These are phyloP conservation scores for Tryphoninae sp. DNA, from an alignment of 2,888 invertebrate species.

Conservation along the genomic window DNA sequence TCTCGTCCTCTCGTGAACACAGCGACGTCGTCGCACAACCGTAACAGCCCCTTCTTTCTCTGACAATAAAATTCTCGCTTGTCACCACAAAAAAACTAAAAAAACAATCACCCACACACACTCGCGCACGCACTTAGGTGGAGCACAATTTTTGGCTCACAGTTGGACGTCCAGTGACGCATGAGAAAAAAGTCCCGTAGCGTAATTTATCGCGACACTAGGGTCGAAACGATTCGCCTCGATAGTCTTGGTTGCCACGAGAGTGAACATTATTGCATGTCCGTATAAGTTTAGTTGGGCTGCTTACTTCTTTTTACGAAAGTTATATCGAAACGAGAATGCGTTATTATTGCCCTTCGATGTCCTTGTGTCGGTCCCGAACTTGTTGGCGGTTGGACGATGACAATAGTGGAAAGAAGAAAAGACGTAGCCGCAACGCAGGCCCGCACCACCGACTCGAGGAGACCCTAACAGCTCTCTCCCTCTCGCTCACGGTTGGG, in stretches of 20 bases:
- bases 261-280: conserved; percentile 74
- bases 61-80: not conserved
- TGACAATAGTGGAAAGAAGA: conserved; percentile 18
- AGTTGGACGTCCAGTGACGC: conserved; percentile 5
- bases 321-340: not conserved
- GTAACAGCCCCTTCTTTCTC: not conserved
- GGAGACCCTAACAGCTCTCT: not conserved
- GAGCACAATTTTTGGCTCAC: not conserved
- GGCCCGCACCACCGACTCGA: conserved; percentile 4
- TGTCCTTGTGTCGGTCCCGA: not conserved
- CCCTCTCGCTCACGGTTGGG: conserved; percentile 24
- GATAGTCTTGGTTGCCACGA: conserved; percentile 61
- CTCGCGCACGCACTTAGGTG: not conserved
- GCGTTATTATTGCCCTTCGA: not conserved
- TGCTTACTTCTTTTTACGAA: not conserved
- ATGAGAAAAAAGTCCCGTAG: conserved; percentile 44
- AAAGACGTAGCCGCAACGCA: conserved; percentile 38
- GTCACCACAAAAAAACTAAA: not conserved
- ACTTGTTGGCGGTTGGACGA: conserved; percentile 10
- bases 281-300: conserved; percentile 46
- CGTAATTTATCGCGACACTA: conserved; percentile 64
- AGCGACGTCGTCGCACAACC: too few relatives aligned
- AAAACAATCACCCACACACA: conserved; percentile 22
- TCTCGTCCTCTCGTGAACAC: too few relatives aligned
- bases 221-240: conserved; percentile 56